Conservation (phyloP, 2,113 vertebrate species). For the Thinocorus orbignyianus region DNA sequence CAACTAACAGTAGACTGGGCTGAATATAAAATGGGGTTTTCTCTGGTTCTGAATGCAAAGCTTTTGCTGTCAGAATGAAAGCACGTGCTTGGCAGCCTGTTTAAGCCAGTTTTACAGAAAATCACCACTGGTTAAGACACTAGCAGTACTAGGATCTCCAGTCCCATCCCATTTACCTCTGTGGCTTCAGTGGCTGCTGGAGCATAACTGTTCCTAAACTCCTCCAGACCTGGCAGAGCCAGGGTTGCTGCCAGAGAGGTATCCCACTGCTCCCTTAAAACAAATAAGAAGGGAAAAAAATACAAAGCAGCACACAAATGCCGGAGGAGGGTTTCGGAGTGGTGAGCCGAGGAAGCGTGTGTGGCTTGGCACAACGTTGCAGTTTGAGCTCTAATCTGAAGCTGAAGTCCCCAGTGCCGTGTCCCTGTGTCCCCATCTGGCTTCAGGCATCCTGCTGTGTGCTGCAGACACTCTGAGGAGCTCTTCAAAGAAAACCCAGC, state of each 20-base stretch:
- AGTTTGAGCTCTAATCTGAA: background rate
- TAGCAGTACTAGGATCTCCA: background rate
- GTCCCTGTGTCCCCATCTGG: fast-evolving
- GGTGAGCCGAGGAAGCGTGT: fast-evolving
- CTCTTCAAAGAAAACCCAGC: background rate
- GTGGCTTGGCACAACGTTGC: background rate
- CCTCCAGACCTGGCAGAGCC: background rate
- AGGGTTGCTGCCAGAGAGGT: background rate
- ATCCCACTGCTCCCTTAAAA: background rate
- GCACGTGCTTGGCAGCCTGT: background rate
- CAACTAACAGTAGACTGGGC: background rate
- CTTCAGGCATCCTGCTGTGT: background rate
- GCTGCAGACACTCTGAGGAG: background rate
- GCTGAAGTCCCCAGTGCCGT: fast-evolving
- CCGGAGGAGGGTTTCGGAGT: background rate
- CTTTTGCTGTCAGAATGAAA: background rate
- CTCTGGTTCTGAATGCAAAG: background rate
- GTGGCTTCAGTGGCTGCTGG: background rate
- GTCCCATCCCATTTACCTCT: background rate
- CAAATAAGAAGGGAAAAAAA: background rate
- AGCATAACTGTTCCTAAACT: background rate
- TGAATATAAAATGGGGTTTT: background rate
- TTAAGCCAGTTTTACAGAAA: slow-evolving; percentile 6
- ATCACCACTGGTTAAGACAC: background rate
- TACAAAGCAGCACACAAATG: fast-evolving